Base-by-base conservation (phyloP, 2,113 vertebrate species). In the Erythrolamprus reginae region DNA sequence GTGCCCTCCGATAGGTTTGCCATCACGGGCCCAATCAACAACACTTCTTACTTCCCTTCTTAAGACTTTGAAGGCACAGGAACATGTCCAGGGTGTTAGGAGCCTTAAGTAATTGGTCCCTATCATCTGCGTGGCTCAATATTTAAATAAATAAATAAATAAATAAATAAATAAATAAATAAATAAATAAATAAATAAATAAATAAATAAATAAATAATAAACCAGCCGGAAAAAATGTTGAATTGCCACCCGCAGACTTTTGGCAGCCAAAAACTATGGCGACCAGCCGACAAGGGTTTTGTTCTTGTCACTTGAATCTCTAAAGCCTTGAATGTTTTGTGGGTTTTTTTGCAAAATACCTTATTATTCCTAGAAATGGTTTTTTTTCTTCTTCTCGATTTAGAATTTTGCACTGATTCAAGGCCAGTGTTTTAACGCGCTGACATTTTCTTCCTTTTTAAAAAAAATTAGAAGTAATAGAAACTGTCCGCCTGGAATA, bases 251-350 rank as follows among this genome's bases (percentile, higher is more conserved):
- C 5, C 24, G n/a, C 10, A 19, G 24, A 2, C 19, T 15, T 55
- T 45, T 1, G 5, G 15, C 47, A 26, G 50, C 24, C 2, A 0
- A n/a, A n/a, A n/a, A n/a, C n/a, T n/a, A n/a, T n/a, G n/a, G n/a
- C n/a, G n/a, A n/a, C n/a, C n/a, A n/a, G n/a, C n/a, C n/a, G n/a
- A n/a, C n/a, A n/a, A n/a, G n/a, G n/a, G n/a, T n/a, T n/a, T n/a
- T n/a, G n/a, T n/a, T n/a, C n/a, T 82, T 0, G 42, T 10, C 45
- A 23, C 42, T 42, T 4, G 19, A 13, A 48, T 24, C 33, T 9
- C 38, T 8, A 45, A 45, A 38, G 7, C 42, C 77, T 82, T 45
- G 1, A n/a, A 82, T 24, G 42, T 26, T 47, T 21, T 47, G 42
- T n/a, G n/a, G n/a, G n/a, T n/a, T n/a, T n/a, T n/a, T n/a, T n/a